Evolutionary conservation across 2,113 vertebrate genomes (phyloP), one percentile per base, ranked within the genome.

Genomic region (Xenopus laevis): DNA sequence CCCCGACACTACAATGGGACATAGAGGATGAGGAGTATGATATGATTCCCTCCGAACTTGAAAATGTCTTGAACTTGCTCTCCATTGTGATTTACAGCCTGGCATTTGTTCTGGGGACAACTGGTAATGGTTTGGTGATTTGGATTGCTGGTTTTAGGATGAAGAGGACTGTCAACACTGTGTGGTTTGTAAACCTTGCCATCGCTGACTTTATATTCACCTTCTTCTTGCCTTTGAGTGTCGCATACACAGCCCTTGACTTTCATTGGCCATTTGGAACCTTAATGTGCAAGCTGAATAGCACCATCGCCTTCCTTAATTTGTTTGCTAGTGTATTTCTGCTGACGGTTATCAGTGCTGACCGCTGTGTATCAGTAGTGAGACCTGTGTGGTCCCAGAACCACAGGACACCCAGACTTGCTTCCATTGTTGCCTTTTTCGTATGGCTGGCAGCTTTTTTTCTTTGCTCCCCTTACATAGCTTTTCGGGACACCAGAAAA

Each of bases 111-210:
- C 81, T 95, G 0, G 92, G 94, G 2, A 80, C 92, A 12, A 72
- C 88, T 0, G 94, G 94, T 0, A 96, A 96, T 1, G 93, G 92
- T 65, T 84, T 95, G 58, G 93, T 95, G 46, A 94, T 96, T 81
- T 95, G 94, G 93, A 91, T 96, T 64, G 85, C 86, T 0, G 93
- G 93, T 11, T 95, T 93, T 82, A 88, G 87, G 72, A 95, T 95
- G 94, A 85, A 91, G 71, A 90, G 83, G 82, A 93, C 92, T 0
- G 92, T 94, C 1, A 94, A 91, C 81, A 95, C 87, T 0, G 72
- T 94, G 44, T 92, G 88, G 86, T 94, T 91, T 77, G 86, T 94
- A 78, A 93, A 94, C 81, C 82, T 95, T 4, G 92, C 93, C 1
- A 72, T 93, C 17, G 93, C 94, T 0, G 93, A 95, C 83, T 93